These are phyloP conservation scores for Alethe diademata DNA, from an alignment of 2,113 vertebrate genomes.

Conservation along the genomic window DNA sequence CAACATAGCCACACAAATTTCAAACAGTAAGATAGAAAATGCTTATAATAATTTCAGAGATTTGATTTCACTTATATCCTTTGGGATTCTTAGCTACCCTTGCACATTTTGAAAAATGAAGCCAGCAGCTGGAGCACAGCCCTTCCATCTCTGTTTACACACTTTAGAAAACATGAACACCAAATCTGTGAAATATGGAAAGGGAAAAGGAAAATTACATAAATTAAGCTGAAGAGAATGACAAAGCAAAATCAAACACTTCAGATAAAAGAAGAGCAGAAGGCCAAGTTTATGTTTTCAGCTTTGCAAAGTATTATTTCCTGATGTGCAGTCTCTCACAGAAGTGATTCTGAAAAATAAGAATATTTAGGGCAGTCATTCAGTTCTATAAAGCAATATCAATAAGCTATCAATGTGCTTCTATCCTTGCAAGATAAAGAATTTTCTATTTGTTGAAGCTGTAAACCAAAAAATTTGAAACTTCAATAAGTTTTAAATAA, in stretches of 20 bases:
- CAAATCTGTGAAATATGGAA: neutral
- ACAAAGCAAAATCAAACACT: neutral
- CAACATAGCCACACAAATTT: neutral
- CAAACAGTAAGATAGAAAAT: neutral
- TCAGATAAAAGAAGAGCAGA: neutral
- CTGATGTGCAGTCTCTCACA: neutral
- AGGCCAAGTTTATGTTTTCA: constrained; percentile 18
- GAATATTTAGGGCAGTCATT: neutral
- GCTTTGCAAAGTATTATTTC: neutral
- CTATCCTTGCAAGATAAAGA: neutral
- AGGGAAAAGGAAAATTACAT: neutral
- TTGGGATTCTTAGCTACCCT: neutral
- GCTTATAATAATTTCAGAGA: neutral
- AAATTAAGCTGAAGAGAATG: neutral
- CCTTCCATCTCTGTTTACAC: neutral
- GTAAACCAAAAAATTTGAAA: neutral
- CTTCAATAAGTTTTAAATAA: neutral
- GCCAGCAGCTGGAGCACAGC: neutral
- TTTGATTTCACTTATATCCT: neutral
- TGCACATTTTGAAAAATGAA: neutral
- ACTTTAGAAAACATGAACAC: neutral
- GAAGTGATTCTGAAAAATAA: neutral
- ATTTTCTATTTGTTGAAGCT: neutral
- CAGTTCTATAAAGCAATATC: neutral
- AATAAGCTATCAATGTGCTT: neutral